phyloP scores from a whole-genome alignment of 1,140 invertebrate species.

The Sesamia nonagrioides region DNA sequence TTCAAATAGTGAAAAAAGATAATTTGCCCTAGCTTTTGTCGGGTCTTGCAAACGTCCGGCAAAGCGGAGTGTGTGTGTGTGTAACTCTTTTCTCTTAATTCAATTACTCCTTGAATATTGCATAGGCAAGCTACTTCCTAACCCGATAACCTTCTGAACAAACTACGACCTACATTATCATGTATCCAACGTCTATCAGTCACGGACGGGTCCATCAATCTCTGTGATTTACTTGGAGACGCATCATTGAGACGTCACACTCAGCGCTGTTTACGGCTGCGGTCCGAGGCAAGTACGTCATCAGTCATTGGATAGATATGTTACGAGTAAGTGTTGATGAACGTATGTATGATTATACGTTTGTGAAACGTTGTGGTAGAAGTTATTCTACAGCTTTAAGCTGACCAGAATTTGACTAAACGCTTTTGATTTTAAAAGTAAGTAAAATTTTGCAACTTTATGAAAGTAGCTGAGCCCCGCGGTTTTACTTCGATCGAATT shows the following conservation, averaged over 20 bases:
- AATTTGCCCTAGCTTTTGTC: too few relatives aligned
- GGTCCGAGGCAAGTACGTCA: background rate
- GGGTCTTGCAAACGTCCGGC: too few relatives aligned
- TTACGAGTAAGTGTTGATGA: background rate
- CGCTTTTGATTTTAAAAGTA: too few relatives aligned
- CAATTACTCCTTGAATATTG: too few relatives aligned
- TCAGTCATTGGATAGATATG: background rate
- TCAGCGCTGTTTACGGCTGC: conserved; percentile 15
- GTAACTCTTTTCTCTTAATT: too few relatives aligned
- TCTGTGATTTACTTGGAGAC: conserved; percentile 38
- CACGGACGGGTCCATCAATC: conserved; percentile 23
- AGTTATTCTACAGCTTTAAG: background rate
- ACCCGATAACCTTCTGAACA: too few relatives aligned
- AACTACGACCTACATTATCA: background rate
- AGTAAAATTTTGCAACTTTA: background rate
- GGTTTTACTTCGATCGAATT: too few relatives aligned
- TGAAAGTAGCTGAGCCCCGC: too few relatives aligned
- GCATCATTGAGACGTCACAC: conserved; percentile 31
- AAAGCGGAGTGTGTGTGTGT: too few relatives aligned
- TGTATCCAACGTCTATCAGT: conserved; percentile 12
- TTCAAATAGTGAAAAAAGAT: too few relatives aligned
- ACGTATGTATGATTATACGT: background rate
- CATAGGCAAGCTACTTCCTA: background rate
- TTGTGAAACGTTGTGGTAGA: background rate
- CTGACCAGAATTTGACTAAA: too few relatives aligned